Base-by-base conservation (phyloP, 2,888 invertebrate genomes). In the Ectemnius continuus region DNA sequence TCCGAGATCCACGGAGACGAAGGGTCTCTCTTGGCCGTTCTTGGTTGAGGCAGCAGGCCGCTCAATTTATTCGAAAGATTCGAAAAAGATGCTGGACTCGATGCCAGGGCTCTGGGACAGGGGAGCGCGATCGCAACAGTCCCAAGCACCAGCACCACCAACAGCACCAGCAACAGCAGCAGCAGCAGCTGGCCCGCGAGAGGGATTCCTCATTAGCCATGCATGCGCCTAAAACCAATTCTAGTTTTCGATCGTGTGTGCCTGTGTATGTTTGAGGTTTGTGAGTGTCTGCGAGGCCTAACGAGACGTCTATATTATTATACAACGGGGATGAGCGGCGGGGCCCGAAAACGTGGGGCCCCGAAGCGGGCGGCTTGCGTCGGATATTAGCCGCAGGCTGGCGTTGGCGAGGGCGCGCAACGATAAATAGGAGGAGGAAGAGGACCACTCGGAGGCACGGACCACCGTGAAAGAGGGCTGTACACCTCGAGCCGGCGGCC, bases 241-340 rank as follows among this genome's bases (percentile, higher is more conserved):
- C 87, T 88, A 87, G 82, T 70, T 75, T 69, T 77, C 73, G 36
- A 36, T 36, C 11, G 8, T 36, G 8, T 36, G 36, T 36, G 36
- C 6, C 8, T 11, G 36, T 36, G 36, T 36, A 11, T 11, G 36
- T 36, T 6, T 4, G 36, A 23, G 23, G 23, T 36, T 11, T 36
- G 36, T 11, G 8, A 8, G 66, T 69, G 75, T 81, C 75, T 79
- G 84, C 83, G 78, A 82, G 84, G 76, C 83, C 87, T 90, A 89
- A 89, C 88, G 87, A 89, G 89, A 89, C 86, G 87, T 89, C 89
- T 89, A 88, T 89, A 89, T 89, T 88, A 89, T 88, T 89, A 89
- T 88, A 82, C 81, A 83, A 28, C 75, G 76, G 78, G 56, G 66
- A 23, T 14, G 69, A 74, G 76, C 36, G 36, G 5, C 73, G 73